These are phyloP conservation scores for Lineus longissimus DNA, from an alignment of 1,140 invertebrate species.

Conservation along the genomic window DNA sequence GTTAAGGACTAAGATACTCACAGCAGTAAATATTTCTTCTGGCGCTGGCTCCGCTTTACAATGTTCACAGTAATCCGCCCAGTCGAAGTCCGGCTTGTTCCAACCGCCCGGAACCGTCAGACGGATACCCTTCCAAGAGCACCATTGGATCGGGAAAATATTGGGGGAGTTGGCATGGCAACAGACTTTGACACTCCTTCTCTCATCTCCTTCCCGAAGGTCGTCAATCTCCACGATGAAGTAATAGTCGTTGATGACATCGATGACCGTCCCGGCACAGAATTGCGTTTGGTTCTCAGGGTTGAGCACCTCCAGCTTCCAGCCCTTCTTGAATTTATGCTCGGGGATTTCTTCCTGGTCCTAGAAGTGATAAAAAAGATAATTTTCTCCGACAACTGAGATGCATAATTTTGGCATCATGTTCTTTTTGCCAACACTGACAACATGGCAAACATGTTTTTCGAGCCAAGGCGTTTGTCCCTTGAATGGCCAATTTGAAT, in stretches of 20 bases:
- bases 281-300: slow-evolving; percentile 64
- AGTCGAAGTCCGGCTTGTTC: slow-evolving; percentile 38
- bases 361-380: slow-evolving; percentile 25
- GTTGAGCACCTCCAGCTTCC: slow-evolving; percentile 71
- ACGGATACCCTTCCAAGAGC: slow-evolving; percentile 40
- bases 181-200: slow-evolving; percentile 33
- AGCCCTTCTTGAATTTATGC: slow-evolving; percentile 61
- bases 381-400: background rate
- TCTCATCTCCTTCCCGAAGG: slow-evolving; percentile 14
- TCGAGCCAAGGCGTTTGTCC: too few relatives aligned
- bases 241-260: slow-evolving; percentile 65
- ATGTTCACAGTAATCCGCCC: slow-evolving; percentile 43
- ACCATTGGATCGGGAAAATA: slow-evolving; percentile 53
- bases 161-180: slow-evolving; percentile 45
- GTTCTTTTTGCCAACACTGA: too few relatives aligned
- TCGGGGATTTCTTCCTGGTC: slow-evolving; percentile 34
- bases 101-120: slow-evolving; percentile 45
- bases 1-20: too few relatives aligned
- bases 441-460: too few relatives aligned
- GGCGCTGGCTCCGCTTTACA: slow-evolving; percentile 41
- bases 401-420: too few relatives aligned
- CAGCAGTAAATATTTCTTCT: slow-evolving; percentile 33
- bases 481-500: too few relatives aligned
- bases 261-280: slow-evolving; percentile 65
- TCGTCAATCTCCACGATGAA: slow-evolving; percentile 64